Base-by-base conservation (phyloP, 2,888 invertebrate genomes). In the Campoletis raptor region DNA sequence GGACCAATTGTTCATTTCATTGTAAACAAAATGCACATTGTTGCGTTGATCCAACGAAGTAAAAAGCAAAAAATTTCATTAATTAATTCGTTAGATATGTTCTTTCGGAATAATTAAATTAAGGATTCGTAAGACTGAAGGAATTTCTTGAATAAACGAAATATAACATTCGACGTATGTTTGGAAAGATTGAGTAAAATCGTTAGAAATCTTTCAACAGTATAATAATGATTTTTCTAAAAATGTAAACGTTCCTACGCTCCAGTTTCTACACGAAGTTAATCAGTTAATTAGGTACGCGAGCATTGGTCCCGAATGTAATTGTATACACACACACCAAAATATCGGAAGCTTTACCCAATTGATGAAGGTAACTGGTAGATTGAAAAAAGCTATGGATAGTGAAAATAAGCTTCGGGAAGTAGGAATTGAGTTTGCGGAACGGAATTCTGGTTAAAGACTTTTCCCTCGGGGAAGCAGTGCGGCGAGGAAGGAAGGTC, bases 381-480 rank as follows among this genome's bases (percentile, higher is more conserved):
- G 69, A 40, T 52, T 24, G 61, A 83, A 77, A 76, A 12, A 64
- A 42, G 24, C 37, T 15, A 57, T 64, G 61, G 36, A 72, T 70
- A 52, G 64, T 54, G 81, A 72, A 85, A 81, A 85, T 85, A 81
- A 85, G 85, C 57, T 66, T 73, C 54, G 72, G 69, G 21, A 70
- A 76, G 54, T 61, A 61, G 45, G 30, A 82, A 85, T 82, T 57
- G 81, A 85, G 82, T 79, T 85, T 85, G 82, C 78, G 78, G 73
- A 79, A 79, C 78, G 78, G 79, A 79, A 82, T 85, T 30, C 74
- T 54, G 74, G 78, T 78, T 82, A 82, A 74, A 82, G 78, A 79
- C 73, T 85, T 82, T 74, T 85, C 82, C 73, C 67, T 81, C 52
- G 69, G 69, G 81, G 21, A 61, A 45, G 30, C 36, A 61, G 45